Base-by-base conservation (phyloP, 2,888 invertebrate species). In the Octonoba sinensis region DNA sequence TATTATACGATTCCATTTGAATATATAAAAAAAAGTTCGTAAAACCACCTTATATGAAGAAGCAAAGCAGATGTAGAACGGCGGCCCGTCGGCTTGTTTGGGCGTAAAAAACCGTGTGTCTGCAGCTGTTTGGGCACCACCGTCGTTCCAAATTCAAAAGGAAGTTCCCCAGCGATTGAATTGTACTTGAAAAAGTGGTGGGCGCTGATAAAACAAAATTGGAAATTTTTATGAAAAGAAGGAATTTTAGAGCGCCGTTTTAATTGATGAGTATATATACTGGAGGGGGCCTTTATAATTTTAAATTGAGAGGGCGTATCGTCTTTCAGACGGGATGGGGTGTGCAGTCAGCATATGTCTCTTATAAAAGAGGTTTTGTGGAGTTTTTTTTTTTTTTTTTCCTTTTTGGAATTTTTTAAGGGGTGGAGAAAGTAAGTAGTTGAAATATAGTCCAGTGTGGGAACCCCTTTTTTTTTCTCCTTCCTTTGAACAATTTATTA, bases 131-230 rank as follows among this genome's bases (percentile, higher is more conserved):
- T 36, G 44, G 66, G 82, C 82, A 76, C 76, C 82, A 76, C 82
- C 72, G 76, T 82, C 82, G 82, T 76, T 82, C 82, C 67, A 62
- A 64, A 76, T 60, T 70, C 60, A 51, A 71, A 73, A 79, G 57
- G 67, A 62, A 69, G 24, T 24, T 22, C 24, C 22, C 65, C 12
- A 4, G 44, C 36, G 36, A 36, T 8, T 36, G 36, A 36, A 36
- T 36, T 8, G 36, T 36, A 36, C 36, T 36, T 36, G 36, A 36
- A 36, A 36, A 36, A 36, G 4, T 36, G 36, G 36, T 36, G 36
- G 36, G 36, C 11, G 36, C 36, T 36, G 36, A 36, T 36, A 36
- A 36, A 36, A 36, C 36, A 36, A 36, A 36, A 36, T 36, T 36
- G 36, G n/a, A 54, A 54, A 54, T 8, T 54, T 54, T 54, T 54